phyloP scores from a whole-genome alignment of 2,888 invertebrate genomes.

The Helleia helle region DNA sequence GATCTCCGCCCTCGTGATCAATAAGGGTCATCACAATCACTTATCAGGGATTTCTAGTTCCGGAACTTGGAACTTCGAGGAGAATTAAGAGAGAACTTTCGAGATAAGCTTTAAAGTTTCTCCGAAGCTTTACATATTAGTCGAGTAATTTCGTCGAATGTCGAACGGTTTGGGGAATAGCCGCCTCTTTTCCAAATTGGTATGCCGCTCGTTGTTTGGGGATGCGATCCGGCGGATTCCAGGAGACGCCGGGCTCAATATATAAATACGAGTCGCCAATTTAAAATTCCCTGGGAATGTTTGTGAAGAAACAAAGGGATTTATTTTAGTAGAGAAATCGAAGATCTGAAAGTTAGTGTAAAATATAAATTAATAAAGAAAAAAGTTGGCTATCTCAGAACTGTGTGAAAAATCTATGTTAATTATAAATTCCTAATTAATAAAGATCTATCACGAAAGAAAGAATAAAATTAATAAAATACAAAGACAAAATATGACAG shows the following conservation, averaged over 20 bases:
- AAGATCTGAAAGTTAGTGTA: too few species aligned
- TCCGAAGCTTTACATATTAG: not conserved
- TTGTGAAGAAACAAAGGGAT: too few species aligned
- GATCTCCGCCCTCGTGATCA: too few species aligned
- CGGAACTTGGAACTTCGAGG: not conserved
- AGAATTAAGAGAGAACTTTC: not conserved
- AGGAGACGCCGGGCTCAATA: not conserved
- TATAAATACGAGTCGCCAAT: not conserved
- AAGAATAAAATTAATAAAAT: too few species aligned
- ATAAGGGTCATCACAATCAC: slow-evolving; percentile 5
- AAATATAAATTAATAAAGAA: too few species aligned
- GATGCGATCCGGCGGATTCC: not conserved
- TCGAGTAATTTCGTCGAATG: not conserved
- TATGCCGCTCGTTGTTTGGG: not conserved
- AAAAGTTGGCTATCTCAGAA: too few species aligned
- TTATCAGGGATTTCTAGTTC: not conserved
- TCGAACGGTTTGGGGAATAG: not conserved
- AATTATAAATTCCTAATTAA: too few species aligned
- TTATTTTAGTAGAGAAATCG: too few species aligned
- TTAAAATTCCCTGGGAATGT: not conserved
- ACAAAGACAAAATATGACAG: too few species aligned
- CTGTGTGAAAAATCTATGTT: too few species aligned
- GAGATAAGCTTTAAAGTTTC: not conserved
- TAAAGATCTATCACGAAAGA: too few species aligned
- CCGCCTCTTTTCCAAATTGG: not conserved